Percentiles rank a stretch among this genome's conserved stretches.
phyloP scores from a whole-genome alignment of 2,888 invertebrate species.

The Eutolmus rufibarbis region DNA sequence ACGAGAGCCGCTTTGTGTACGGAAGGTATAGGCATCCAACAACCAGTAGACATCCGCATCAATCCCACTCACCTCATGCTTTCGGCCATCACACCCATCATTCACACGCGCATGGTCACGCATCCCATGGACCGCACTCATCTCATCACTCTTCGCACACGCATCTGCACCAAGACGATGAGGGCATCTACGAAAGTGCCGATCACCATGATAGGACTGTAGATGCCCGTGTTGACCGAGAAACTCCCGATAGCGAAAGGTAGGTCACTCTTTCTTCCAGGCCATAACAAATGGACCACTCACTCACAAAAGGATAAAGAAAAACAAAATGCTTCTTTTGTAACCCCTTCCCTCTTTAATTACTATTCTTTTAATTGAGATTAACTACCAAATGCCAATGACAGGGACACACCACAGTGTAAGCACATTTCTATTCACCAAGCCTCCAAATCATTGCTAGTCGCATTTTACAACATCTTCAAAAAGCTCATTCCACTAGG shows the following conservation, averaged over 20 bases:
- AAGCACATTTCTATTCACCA: neutral
- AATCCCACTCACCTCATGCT: slow-evolving; percentile 66
- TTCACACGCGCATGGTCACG: slow-evolving; percentile 63
- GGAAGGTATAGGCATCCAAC: slow-evolving; percentile 69
- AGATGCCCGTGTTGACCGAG: slow-evolving; percentile 75
- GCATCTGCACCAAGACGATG: slow-evolving; percentile 75
- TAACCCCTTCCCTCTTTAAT: neutral
- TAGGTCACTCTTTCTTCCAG: slow-evolving; percentile 62
- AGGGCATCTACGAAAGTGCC: slow-evolving; percentile 87
- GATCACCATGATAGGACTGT: slow-evolving; percentile 74
- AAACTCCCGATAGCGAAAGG: slow-evolving; percentile 90
- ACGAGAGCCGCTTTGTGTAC: slow-evolving; percentile 79
- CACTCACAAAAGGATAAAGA: slow-evolving; percentile 35
- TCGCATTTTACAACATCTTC: neutral
- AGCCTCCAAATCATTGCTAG: neutral
- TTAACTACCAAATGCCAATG: neutral
- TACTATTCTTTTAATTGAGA: neutral
- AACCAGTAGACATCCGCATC: slow-evolving; percentile 64
- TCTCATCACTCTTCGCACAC: slow-evolving; percentile 67
- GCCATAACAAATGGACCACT: slow-evolving; percentile 43
- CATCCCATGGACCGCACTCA: slow-evolving; percentile 63
- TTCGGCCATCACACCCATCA: slow-evolving; percentile 65
- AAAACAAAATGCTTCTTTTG: slow-evolving; percentile 6
- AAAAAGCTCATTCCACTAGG: neutral
- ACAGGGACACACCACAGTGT: neutral